phyloP scores from a whole-genome alignment of 2,888 invertebrate species.

The Cacoxenus indagator region DNA sequence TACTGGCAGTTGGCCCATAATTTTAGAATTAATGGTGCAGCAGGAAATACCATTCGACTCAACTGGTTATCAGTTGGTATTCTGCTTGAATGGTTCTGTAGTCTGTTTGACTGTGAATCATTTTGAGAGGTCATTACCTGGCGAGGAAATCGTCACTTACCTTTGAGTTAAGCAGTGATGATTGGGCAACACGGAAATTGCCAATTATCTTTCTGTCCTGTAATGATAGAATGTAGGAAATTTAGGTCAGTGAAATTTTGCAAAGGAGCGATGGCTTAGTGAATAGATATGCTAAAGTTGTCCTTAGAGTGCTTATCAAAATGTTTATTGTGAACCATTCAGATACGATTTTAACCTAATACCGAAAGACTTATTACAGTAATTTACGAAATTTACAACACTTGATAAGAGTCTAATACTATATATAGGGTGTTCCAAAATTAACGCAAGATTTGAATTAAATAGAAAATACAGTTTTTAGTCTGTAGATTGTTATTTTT shows the following conservation, averaged over 20 bases:
- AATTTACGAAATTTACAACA: too few species aligned
- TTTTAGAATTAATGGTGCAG: too few species aligned
- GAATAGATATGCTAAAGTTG: not conserved
- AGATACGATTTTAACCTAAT: too few species aligned
- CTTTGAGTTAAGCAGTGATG: not conserved
- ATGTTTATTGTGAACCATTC: too few species aligned
- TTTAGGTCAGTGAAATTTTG: not conserved
- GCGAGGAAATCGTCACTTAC: not conserved
- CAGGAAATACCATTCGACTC: slow-evolving; percentile 52
- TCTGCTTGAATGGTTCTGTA: not conserved
- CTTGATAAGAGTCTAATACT: too few species aligned
- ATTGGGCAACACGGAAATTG: not conserved
- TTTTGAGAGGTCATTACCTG: not conserved
- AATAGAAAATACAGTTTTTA: too few species aligned
- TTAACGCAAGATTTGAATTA: too few species aligned
- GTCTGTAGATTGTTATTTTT: too few species aligned
- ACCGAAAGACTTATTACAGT: too few species aligned
- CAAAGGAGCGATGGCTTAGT: not conserved
- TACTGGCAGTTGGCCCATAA: too few species aligned
- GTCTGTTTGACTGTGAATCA: not conserved
- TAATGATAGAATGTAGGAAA: not conserved
- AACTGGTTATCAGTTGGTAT: not conserved
- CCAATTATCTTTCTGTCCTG: slow-evolving; percentile 2
- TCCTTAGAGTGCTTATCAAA: too few species aligned
- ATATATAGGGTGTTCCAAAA: too few species aligned